Conservation (phyloP, 53 echinoderm and acorn worm species). For the Henricia sp. region DNA sequence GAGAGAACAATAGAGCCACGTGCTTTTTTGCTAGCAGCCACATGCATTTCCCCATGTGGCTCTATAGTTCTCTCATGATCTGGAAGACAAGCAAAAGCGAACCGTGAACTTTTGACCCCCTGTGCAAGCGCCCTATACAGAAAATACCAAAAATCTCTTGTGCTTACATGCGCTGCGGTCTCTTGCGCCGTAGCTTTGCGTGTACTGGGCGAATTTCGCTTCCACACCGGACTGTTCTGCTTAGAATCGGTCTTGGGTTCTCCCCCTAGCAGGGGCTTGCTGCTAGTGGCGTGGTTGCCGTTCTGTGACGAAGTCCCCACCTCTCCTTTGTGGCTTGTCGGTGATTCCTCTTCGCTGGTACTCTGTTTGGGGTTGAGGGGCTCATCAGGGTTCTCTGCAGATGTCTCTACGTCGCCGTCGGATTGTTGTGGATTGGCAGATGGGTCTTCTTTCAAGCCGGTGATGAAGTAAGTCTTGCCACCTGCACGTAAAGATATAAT, state of each 20-base stretch:
- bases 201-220: slow-evolving; percentile 22
- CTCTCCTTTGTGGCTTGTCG: slow-evolving; percentile 21
- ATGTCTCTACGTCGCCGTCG: slow-evolving; percentile 16
- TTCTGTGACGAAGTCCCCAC: slow-evolving; percentile 19
- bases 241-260: slow-evolving; percentile 32
- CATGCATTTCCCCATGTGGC: too few relatives aligned
- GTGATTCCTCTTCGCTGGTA: slow-evolving; percentile 24
- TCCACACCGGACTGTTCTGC: slow-evolving; percentile 49
- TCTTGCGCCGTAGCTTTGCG: slow-evolving; percentile 15
- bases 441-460: slow-evolving; percentile 64
- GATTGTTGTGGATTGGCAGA: slow-evolving; percentile 10
- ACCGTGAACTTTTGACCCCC: too few relatives aligned
- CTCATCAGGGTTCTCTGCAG: slow-evolving; percentile 20
- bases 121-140: too few relatives aligned
- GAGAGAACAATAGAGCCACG: too few relatives aligned
- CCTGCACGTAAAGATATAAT: slow-evolving; percentile 51
- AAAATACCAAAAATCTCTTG: background rate
- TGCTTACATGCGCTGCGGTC: slow-evolving; percentile 35
- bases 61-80: too few relatives aligned
- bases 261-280: slow-evolving; percentile 19
- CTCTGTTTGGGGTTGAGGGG: background rate
- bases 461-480: slow-evolving; percentile 91
- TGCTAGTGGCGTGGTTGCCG: slow-evolving; percentile 53
- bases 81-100: too few relatives aligned
- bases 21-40: too few relatives aligned